Evolutionary conservation across 1,140 invertebrate species (phyloP).

Genomic region (Saxidomus purpurata): DNA sequence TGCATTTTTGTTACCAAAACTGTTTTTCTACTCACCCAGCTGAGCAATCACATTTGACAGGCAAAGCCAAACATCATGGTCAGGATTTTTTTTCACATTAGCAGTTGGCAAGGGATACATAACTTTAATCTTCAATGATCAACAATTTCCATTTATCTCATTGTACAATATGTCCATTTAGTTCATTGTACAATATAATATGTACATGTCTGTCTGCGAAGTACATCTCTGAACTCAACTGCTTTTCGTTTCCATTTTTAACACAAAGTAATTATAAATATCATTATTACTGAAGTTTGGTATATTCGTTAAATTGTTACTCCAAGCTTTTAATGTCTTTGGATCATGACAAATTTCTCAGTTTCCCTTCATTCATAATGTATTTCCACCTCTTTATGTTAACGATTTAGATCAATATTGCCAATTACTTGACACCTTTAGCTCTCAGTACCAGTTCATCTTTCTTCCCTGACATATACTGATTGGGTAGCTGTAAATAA

Average conservation of each 20-base stretch:
- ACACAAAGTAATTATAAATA: slow-evolving; percentile 65
- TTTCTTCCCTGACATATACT: no score
- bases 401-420: no score
- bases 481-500: no score
- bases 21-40: no score
- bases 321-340: slow-evolving; percentile 18
- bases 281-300: slow-evolving; percentile 55
- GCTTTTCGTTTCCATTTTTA: slow-evolving; percentile 52
- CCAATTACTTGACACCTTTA: no score
- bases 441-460: no score
- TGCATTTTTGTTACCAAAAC: no score
- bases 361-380: no score
- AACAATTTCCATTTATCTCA: background rate
- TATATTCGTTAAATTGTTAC: slow-evolving; percentile 6
- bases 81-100: slow-evolving; percentile 5
- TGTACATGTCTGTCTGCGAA: slow-evolving; percentile 58
- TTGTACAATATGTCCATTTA: background rate
- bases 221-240: slow-evolving; percentile 45
- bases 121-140: slow-evolving; percentile 55
- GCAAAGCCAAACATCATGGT: slow-evolving; percentile 21
- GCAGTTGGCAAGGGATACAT: slow-evolving; percentile 54
- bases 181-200: no score
- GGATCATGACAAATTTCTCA: background rate
- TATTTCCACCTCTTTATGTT: no score
- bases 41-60: slow-evolving; percentile 60